These are phyloP conservation scores for Acanthisitta chloris DNA, from an alignment of 2,113 vertebrate species.

Conservation along the genomic window DNA sequence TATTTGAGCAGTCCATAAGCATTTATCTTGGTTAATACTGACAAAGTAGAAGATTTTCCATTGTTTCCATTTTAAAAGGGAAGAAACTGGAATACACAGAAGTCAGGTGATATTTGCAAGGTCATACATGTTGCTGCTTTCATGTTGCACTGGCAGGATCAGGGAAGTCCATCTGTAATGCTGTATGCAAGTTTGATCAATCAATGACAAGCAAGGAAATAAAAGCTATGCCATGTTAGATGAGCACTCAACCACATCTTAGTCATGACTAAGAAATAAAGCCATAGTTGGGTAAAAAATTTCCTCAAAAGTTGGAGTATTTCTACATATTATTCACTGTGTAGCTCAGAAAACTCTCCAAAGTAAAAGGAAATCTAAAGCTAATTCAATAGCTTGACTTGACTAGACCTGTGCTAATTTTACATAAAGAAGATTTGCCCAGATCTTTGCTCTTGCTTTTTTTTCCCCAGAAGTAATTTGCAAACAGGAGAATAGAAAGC, in stretches of 20 bases:
- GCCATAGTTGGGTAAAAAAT: background rate
- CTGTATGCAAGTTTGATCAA: background rate
- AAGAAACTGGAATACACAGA: background rate
- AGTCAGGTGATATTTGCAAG: background rate
- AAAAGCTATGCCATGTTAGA: background rate
- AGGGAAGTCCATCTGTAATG: background rate
- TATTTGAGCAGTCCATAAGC: background rate
- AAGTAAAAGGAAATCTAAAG: background rate
- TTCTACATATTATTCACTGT: background rate
- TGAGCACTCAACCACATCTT: background rate
- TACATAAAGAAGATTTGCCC: background rate
- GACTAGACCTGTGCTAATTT: background rate
- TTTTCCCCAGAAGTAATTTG: background rate
- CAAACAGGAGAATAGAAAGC: background rate
- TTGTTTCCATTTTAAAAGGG: background rate
- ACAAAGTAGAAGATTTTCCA: background rate
- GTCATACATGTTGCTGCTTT: background rate
- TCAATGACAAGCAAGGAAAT: background rate
- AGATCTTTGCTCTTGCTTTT: background rate
- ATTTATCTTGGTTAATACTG: background rate
- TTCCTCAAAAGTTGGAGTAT: background rate
- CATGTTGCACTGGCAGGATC: background rate
- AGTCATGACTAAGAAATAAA: background rate
- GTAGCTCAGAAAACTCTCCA: background rate
- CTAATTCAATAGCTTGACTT: background rate